Evolutionary conservation across 2,888 invertebrate genomes (phyloP), one percentile per base, ranked within the genome.

Genomic region (Lepidocyrtinus sp.): DNA sequence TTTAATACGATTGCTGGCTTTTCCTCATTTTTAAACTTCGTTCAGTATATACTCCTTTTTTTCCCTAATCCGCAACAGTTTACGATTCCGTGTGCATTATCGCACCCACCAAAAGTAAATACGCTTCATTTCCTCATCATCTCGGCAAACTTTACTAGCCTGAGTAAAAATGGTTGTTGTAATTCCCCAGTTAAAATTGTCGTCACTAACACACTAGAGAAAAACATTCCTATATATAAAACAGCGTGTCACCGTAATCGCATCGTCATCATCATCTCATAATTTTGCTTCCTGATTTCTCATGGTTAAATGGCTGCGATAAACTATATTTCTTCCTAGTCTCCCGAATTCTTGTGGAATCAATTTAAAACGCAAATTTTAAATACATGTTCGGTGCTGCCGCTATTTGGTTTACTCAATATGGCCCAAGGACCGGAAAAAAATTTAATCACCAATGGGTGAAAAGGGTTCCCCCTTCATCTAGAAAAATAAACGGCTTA

Each of bases 201-300:
- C 36, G 12, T 36, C 36, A 36, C 12, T 12, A 36, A 7, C 5
- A 7, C 36, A 36, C 12, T 5, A 36, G 36, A 12, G n/a, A n/a
- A 12, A 36, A 36, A 36, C 36, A 36, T 36, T 36, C 12, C n/a
- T n/a, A n/a, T n/a, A n/a, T n/a, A n/a, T 15, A 55, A 55, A 17
- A 17, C 55, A 55, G 55, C 19, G 22, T 62, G 62, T 46, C 45
- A 72, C 7, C 19, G 22, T n/a, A 21, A 45, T 27, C 50, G 9
- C 55, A 46, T 73, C 65, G 55, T 73, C 26, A 25, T 71, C 67
- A 62, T 72, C 71, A 73, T 63, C 19, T 55, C 21, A 62, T 27
- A 59, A 80, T 45, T 55, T 80, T 71, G 80, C 75, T 80, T 80
- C 74, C 80, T 80, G 64, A 70, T 68, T 74, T 59, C 69, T 80